Evolutionary conservation across 2,888 invertebrate species (phyloP), one percentile per base, ranked within the genome.

Genomic region (Epistrophella euchroma): DNA sequence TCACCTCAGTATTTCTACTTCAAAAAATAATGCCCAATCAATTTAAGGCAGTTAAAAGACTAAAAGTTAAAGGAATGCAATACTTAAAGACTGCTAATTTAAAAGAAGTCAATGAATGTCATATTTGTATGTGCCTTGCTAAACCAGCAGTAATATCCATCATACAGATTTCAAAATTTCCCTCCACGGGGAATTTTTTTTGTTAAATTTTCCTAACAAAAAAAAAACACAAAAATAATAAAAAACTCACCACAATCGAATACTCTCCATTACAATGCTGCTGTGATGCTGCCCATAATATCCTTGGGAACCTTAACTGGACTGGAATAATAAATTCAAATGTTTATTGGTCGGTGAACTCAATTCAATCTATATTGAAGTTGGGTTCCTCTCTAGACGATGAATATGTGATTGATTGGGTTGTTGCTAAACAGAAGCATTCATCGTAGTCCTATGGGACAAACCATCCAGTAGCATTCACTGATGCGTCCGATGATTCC

Each of bases 381-480:
- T 60, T 55, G 43, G 62, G n/a, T 56, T 70, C 32, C 73, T 66
- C 73, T 66, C 43, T 19, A 58, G 71, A 72, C 52, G 60, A 71
- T 52, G 47, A 73, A 77, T 56, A 52, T 70, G 68, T 86, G 86
- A 86, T 86, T 82, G 86, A 86, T 82, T 76, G 74, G 64, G 25
- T 50, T 73, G 84, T 64, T 79, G 79, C 70, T 75, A 70, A 71
- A 60, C 58, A 64, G 47, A 32, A 56, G 60, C 52, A 45, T 60
- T 50, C 56, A 70, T 52, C 4, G 19, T 25, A 2, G 55, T 50
- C 9, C 17, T 19, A 2, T 55, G 50, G 22, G 58, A 58, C 43
- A 64, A 28, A n/a, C n/a, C n/a, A n/a, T n/a, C 50, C 13, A 28
- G 13, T 6, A 45, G 45, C 75, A 37, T 74, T 22, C 66, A 52